phyloP scores from a whole-genome alignment of 1,140 invertebrate genomes.

The Brachionus calyciflorus region DNA sequence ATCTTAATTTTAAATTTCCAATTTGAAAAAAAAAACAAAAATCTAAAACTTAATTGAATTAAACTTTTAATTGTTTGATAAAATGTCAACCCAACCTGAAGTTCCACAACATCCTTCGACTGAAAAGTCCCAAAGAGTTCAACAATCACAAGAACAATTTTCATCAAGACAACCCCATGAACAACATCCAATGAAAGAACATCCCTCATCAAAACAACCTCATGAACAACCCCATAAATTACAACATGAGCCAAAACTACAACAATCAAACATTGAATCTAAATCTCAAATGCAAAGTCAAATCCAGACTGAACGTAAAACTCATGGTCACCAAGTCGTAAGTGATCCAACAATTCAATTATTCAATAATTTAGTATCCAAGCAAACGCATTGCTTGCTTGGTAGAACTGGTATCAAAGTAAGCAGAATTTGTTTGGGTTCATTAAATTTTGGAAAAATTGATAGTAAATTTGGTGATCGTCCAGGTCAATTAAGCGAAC shows the following conservation, averaged over 20 bases:
- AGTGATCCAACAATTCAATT: constrained; percentile 39
- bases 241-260: neutral
- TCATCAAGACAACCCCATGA: too few relatives aligned
- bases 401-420: constrained; percentile 52
- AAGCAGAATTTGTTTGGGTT: constrained; percentile 51
- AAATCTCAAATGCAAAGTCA: neutral
- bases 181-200: too few relatives aligned
- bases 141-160: too few relatives aligned
- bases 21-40: too few relatives aligned
- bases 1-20: too few relatives aligned
- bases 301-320: neutral
- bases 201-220: too few relatives aligned
- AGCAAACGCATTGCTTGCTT: constrained; percentile 46
- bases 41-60: too few relatives aligned
- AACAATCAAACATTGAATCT: neutral
- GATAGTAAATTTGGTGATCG: constrained; percentile 42
- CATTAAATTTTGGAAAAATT: constrained; percentile 50
- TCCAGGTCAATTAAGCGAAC: constrained; percentile 49
- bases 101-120: too few relatives aligned
- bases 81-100: too few relatives aligned
- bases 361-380: constrained; percentile 19
- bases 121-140: too few relatives aligned
- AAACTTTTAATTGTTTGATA: too few relatives aligned
- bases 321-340: neutral
- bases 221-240: too few relatives aligned